A percentile compares a stretch with the other conserved stretches of the same genome.
These are phyloP conservation scores for Diploscapter pachys DNA, from an alignment of 1,140 invertebrate genomes.

Conservation along the genomic window DNA sequence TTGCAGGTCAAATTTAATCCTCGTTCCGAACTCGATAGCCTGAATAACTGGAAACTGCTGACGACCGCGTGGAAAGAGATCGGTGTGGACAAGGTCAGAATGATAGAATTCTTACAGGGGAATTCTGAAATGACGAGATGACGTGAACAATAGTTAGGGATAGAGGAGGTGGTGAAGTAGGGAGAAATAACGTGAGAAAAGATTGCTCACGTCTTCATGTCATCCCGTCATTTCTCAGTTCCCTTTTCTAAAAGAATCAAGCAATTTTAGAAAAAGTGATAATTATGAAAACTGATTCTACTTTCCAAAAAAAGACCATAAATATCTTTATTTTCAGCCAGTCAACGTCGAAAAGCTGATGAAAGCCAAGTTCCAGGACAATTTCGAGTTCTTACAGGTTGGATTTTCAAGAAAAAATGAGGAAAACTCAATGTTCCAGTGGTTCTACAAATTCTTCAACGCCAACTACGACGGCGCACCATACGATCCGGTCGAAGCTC, in stretches of 20 bases:
- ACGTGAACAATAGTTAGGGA: too few relatives aligned
- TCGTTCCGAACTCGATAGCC: conserved; percentile 95
- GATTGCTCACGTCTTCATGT: too few relatives aligned
- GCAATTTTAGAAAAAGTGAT: neutral
- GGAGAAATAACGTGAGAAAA: too few relatives aligned
- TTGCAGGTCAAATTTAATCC: conserved; percentile 84
- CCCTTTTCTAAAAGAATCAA: too few relatives aligned
- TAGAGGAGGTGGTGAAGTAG: too few relatives aligned
- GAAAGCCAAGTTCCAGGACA: conserved; percentile 89
- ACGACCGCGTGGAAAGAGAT: conserved; percentile 94
- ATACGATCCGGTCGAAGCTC: conserved; percentile 23
- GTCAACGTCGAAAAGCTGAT: conserved; percentile 93
- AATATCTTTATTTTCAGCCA: conserved; percentile 65
- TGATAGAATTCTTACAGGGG: too few relatives aligned
- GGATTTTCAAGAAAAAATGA: too few relatives aligned
- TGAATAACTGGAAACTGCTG: conserved; percentile 96
- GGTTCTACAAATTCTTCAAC: conserved; percentile 99
- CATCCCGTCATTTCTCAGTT: too few relatives aligned
- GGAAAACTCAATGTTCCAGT: conserved; percentile 69
- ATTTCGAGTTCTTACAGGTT: conserved; percentile 82
- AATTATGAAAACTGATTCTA: neutral
- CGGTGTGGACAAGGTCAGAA: conserved; percentile 77
- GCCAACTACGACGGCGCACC: conserved; percentile 83
- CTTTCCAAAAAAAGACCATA: neutral
- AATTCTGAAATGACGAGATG: too few relatives aligned